These are phyloP conservation scores for Metridium senile DNA, from an alignment of 92 coral and sea anemone species.

Conservation along the genomic window DNA sequence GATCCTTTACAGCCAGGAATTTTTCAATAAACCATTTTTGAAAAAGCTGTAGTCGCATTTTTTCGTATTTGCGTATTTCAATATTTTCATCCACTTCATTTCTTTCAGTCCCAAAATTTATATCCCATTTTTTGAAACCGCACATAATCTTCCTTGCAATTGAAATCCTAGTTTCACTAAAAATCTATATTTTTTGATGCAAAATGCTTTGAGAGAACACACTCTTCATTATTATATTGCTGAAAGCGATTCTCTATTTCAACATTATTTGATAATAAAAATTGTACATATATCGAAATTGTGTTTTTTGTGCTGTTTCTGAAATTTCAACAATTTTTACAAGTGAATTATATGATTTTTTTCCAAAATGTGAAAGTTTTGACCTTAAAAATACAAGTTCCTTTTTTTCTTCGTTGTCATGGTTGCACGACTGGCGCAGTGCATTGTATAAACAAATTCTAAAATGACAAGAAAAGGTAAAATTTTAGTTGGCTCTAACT, in stretches of 20 bases:
- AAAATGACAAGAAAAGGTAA: background rate
- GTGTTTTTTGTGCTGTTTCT: background rate
- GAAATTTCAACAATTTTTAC: background rate
- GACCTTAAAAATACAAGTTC: background rate
- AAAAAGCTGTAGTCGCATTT: background rate
- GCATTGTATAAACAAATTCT: background rate
- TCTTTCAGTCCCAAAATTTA: conserved; percentile 14
- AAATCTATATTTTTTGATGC: conserved; percentile 4
- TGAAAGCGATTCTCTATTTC: background rate
- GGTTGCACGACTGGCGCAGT: background rate
- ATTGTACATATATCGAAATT: background rate
- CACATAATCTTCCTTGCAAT: background rate
- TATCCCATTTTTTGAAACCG: background rate
- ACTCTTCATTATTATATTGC: background rate
- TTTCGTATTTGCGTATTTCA: background rate
- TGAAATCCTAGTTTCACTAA: background rate
- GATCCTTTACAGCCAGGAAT: background rate
- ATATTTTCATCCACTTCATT: background rate
- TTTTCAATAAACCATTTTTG: background rate
- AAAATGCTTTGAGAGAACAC: background rate
- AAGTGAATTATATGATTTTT: conserved; percentile 2
- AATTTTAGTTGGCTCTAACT: background rate
- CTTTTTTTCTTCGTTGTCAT: background rate
- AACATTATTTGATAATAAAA: conserved; percentile 11
- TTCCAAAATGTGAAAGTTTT: background rate